These are phyloP conservation scores for Caenorhabditis angaria DNA, from an alignment of 2,888 invertebrate species.

Conservation along the genomic window DNA sequence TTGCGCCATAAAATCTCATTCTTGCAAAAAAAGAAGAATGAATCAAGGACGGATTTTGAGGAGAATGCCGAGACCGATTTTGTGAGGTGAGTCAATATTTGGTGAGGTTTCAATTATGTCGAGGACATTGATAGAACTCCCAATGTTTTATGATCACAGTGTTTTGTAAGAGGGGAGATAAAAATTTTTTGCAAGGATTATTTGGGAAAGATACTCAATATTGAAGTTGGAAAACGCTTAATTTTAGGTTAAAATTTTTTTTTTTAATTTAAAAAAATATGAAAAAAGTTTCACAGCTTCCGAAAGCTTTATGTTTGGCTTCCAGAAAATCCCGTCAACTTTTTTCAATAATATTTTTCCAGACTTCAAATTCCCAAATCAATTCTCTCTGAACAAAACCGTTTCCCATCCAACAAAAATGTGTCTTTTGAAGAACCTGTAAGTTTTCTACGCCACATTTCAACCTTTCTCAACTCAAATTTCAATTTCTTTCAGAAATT, in stretches of 20 bases:
- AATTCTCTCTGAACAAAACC: slow-evolving; percentile 36
- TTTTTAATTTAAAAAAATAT: no score
- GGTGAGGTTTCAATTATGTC: not conserved
- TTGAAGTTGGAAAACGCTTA: no score
- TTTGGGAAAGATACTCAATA: no score
- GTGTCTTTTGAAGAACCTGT: slow-evolving; percentile 42
- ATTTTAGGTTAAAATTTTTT: no score
- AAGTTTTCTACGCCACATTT: not conserved
- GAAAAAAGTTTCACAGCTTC: not conserved
- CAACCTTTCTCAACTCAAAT: not conserved
- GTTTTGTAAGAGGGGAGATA: no score
- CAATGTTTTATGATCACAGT: no score
- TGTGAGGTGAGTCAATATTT: slow-evolving; percentile 19
- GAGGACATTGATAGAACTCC: not conserved
- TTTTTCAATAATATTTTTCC: no score
- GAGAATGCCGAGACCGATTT: slow-evolving; percentile 32
- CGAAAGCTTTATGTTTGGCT: slow-evolving; percentile 9
- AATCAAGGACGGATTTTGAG: slow-evolving; percentile 16
- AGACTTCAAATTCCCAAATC: slow-evolving; percentile 42
- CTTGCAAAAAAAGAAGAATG: slow-evolving; percentile 41
- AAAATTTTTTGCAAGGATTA: no score
- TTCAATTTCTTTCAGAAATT: slow-evolving; percentile 31
- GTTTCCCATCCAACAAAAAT: slow-evolving; percentile 36
- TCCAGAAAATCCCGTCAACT: slow-evolving; percentile 2
- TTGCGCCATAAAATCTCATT: slow-evolving; percentile 40